Evolutionary conservation across 1,140 invertebrate species (phyloP), one percentile per base, ranked within the genome.

Genomic region (Pseudachorutes palmiensis): DNA sequence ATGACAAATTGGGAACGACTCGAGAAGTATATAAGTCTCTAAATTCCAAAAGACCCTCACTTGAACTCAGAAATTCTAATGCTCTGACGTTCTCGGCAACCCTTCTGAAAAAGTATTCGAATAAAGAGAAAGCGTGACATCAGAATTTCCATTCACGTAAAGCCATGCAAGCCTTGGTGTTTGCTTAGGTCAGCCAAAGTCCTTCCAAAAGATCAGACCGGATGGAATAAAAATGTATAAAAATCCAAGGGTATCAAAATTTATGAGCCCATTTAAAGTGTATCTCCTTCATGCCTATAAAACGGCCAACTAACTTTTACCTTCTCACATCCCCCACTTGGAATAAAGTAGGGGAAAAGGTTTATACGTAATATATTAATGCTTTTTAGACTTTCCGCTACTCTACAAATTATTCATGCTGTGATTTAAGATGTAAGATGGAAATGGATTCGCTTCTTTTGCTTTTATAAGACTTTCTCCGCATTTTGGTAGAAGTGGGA

Each of bases 391-490:
- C 68, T 70, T 70, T 69, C 29, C 31, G 26, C 30, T 30, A 66
- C 67, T 62, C 68, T 55, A 71, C 67, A 73, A 73, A 73, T 73
- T 73, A 73, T 73, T 73, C 72, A 73, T 73, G 67, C 68, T 71
- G 67, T 73, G 72, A 73, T 73, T 73, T 73, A 73, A 71, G 69
- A 73, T n/a, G n/a, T n/a, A n/a, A n/a, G n/a, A n/a, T n/a, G n/a
- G n/a, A n/a, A n/a, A n/a, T n/a, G n/a, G n/a, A n/a, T n/a, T n/a
- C n/a, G 5, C 36, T 41, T 41, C 36, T 41, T 41, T 41, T 41
- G 5, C 36, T 41, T 41, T 41, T 9, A 19, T n/a, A n/a, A n/a
- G n/a, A n/a, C n/a, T n/a, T n/a, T n/a, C n/a, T n/a, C n/a, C n/a
- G n/a, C n/a, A n/a, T n/a, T n/a, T n/a, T n/a, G n/a, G n/a, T n/a